A percentile compares a stretch with the other conserved stretches of the same genome.
Evolutionary conservation across 2,888 invertebrate genomes (phyloP).

Genomic region (Phlogophora meticulosa): DNA sequence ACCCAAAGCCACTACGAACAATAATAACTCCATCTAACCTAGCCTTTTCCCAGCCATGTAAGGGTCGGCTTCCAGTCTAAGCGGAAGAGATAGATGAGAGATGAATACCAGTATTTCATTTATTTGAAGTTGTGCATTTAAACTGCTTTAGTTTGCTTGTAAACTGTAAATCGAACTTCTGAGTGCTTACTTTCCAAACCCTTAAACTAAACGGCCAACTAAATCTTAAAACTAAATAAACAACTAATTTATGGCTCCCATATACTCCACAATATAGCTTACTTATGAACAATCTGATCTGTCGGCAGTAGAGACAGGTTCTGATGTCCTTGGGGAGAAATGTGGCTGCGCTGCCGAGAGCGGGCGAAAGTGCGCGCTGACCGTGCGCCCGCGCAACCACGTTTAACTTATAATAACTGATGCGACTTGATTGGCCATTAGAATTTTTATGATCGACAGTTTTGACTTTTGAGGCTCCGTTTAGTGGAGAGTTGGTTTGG

Average conservation of each 20-base stretch:
- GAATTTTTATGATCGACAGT: slow-evolving; percentile 38
- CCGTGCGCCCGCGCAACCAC: slow-evolving; percentile 22
- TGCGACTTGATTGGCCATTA: slow-evolving; percentile 40
- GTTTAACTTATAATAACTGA: slow-evolving; percentile 51
- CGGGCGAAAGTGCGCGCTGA: slow-evolving; percentile 72
- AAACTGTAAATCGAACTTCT: too few species aligned
- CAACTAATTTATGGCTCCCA: slow-evolving; percentile 30
- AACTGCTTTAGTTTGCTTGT: too few species aligned
- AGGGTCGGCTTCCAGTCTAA: too few species aligned
- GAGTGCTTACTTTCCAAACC: too few species aligned
- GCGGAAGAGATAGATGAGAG: too few species aligned
- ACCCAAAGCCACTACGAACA: too few species aligned
- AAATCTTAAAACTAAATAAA: neutral
- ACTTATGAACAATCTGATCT: slow-evolving; percentile 43
- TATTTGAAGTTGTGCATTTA: too few species aligned
- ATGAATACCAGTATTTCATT: too few species aligned
- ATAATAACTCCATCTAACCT: too few species aligned
- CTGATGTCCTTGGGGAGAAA: slow-evolving; percentile 76
- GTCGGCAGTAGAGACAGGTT: slow-evolving; percentile 67
- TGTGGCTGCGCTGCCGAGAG: slow-evolving; percentile 58
- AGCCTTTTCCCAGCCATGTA: too few species aligned
- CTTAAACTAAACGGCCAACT: too few species aligned
- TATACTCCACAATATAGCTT: slow-evolving; percentile 21
- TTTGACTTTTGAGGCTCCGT: slow-evolving; percentile 12
- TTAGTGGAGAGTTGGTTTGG: slow-evolving; percentile 2